phyloP scores from a whole-genome alignment of 2,113 vertebrate species.

The Rhagologus leucostigma region DNA sequence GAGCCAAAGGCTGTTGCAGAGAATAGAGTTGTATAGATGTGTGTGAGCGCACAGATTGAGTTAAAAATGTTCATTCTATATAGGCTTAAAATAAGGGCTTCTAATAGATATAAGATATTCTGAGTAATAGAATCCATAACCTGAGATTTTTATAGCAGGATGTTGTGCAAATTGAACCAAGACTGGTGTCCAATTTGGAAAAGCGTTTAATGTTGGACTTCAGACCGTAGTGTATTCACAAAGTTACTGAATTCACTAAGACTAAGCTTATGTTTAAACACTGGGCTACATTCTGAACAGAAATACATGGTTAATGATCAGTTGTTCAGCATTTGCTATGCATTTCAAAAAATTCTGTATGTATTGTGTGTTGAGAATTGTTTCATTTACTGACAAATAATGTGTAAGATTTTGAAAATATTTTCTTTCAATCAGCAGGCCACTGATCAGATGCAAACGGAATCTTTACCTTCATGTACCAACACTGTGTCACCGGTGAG shows the following conservation, averaged over 20 bases:
- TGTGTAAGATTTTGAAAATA: not conserved
- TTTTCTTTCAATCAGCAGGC: slow-evolving; percentile 66
- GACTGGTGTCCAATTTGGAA: not conserved
- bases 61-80: not conserved
- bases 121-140: not conserved
- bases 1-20: not conserved
- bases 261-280: not conserved
- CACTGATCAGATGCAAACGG: slow-evolving; percentile 69
- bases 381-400: not conserved
- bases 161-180: not conserved
- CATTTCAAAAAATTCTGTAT: not conserved
- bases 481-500: slow-evolving; percentile 63
- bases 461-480: slow-evolving; percentile 70
- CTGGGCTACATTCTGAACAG: not conserved
- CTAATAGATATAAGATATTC: not conserved
- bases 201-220: not conserved
- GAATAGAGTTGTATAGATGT: not conserved
- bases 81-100: not conserved
- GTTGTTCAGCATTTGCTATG: not conserved
- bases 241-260: not conserved
- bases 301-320: not conserved
- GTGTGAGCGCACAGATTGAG: not conserved
- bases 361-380: not conserved
- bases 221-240: accelerated
- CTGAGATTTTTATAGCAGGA: not conserved